Conservation (phyloP, 2,888 invertebrate species). For the Lithophane socia region DNA sequence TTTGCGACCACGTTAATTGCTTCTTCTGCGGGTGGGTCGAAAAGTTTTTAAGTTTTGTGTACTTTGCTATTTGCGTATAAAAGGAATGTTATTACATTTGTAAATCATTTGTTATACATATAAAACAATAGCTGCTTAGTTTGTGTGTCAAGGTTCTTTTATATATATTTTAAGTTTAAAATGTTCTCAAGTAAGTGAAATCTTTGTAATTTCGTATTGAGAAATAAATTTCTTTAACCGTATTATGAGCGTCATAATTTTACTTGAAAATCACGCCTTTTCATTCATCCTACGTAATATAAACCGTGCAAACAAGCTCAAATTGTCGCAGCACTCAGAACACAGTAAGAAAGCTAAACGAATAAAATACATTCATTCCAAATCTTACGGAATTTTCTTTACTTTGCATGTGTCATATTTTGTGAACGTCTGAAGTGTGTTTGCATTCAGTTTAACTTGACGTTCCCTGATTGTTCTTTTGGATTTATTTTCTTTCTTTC, state of each 20-base stretch:
- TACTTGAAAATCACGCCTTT: not conserved
- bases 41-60: too few relatives aligned
- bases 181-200: too few relatives aligned
- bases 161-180: too few relatives aligned
- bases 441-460: conserved; percentile 60
- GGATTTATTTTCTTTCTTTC: conserved; percentile 31
- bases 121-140: too few relatives aligned
- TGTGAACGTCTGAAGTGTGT: conserved; percentile 49
- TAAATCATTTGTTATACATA: too few relatives aligned
- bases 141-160: too few relatives aligned
- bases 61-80: too few relatives aligned
- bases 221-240: too few relatives aligned
- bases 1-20: too few relatives aligned
- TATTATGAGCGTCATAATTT: not conserved
- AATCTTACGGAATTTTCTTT: conserved; percentile 37
- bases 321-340: conserved; percentile 23
- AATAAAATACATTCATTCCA: conserved; percentile 33
- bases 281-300: not conserved
- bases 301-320: conserved; percentile 27
- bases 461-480: conserved; percentile 51
- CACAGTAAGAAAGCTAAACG: conserved; percentile 15
- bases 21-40: too few relatives aligned
- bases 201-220: too few relatives aligned
- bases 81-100: too few relatives aligned
- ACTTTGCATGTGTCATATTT: conserved; percentile 44